A percentile compares a stretch with the other conserved stretches of the same genome.
Evolutionary conservation across 2,113 vertebrate genomes (phyloP).

Genomic region (Tenebrosternarchus preto): DNA sequence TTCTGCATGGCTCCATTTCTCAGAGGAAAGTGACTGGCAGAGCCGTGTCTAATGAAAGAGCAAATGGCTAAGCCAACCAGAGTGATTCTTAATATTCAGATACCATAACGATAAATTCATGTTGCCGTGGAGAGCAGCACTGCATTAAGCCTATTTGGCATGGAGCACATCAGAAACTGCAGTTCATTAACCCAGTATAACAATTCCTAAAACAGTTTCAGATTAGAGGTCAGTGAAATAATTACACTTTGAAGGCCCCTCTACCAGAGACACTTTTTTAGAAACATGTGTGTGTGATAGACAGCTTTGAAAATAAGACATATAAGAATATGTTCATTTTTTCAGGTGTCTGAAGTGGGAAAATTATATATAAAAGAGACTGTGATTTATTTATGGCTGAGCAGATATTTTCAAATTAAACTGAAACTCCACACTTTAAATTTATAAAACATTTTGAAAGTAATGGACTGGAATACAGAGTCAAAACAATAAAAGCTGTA

Average conservation of each 20-base stretch:
- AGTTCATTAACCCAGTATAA: background rate
- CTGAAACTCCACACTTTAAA: too few species aligned
- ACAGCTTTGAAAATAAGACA: background rate
- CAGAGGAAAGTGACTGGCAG: conserved; percentile 10
- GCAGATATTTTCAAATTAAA: too few species aligned
- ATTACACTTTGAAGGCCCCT: background rate
- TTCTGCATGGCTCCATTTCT: conserved; percentile 5
- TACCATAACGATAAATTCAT: conserved; percentile 3
- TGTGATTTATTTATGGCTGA: too few species aligned
- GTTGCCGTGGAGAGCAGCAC: conserved; percentile 6
- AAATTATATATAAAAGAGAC: too few species aligned
- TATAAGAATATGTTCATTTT: too few species aligned
- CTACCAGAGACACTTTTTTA: background rate
- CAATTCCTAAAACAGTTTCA: background rate
- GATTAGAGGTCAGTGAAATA: background rate
- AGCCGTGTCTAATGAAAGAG: conserved; percentile 29
- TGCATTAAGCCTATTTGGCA: background rate
- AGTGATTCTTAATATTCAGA: background rate
- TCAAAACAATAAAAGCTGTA: background rate
- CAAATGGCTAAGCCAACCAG: background rate
- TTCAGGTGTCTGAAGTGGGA: too few species aligned
- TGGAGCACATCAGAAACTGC: background rate
- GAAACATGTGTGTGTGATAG: background rate
- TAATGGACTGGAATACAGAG: background rate
- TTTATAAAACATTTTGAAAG: too few species aligned